These are phyloP conservation scores for Chlamydotis undulata DNA, from an alignment of 2,113 vertebrate species.

Conservation along the genomic window DNA sequence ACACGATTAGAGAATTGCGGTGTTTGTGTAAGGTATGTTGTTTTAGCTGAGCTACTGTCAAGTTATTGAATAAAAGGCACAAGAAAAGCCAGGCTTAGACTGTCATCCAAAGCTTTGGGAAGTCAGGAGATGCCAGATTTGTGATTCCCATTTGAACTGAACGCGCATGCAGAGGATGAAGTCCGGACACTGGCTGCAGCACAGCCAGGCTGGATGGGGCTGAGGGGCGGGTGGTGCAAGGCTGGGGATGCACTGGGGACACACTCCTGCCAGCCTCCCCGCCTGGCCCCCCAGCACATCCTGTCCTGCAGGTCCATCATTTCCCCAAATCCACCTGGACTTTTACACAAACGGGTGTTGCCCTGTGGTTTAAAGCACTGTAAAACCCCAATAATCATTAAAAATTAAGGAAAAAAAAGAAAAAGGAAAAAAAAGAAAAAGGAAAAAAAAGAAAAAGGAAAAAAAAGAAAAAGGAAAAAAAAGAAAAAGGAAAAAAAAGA, in stretches of 20 bases:
- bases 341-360: not conserved
- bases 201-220: not conserved
- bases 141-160: not conserved
- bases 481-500: too few species aligned
- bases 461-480: too few species aligned
- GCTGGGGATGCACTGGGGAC: not conserved
- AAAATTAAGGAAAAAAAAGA: too few species aligned
- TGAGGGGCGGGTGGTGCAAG: fast-evolving
- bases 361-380: not conserved
- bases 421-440: too few species aligned
- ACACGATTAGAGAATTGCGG: not conserved
- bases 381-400: not conserved
- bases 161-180: not conserved
- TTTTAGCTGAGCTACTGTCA: not conserved
- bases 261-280: not conserved
- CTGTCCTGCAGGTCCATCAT: not conserved
- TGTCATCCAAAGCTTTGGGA: not conserved
- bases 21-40: fast-evolving
- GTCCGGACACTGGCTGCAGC: fast-evolving
- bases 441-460: too few species aligned
- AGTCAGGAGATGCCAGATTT: not conserved
- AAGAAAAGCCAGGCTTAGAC: not conserved
- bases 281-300: not conserved
- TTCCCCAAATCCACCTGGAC: not conserved
- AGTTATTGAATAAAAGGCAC: not conserved